A percentile compares a stretch with the other conserved stretches of the same genome.
Evolutionary conservation across 2,797 vertebrate species (phyloP).

Genomic region (Apogon hyalosoma): DNA sequence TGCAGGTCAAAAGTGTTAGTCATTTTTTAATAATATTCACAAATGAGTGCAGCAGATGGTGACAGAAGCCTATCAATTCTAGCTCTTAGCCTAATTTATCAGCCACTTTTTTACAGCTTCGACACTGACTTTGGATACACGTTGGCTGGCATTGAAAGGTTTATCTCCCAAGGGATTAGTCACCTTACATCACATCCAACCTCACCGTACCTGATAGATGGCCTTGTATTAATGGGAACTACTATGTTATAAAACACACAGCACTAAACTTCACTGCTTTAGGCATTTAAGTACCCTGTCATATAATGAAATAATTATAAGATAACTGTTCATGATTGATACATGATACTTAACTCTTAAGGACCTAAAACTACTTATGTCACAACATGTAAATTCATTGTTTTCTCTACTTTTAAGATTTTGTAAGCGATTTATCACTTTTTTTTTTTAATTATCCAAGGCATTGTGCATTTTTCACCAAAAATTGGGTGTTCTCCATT

Average conservation of each 20-base stretch:
- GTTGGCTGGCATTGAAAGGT: constrained; percentile 40
- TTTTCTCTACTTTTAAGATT: no score
- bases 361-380: no score
- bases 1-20: not conserved
- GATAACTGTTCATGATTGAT: no score
- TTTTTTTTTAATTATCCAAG: no score
- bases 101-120: not conserved
- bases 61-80: constrained; percentile 4
- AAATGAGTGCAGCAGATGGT: constrained; percentile 7
- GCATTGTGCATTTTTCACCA: no score
- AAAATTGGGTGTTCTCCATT: no score
- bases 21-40: constrained; percentile 9
- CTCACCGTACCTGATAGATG: constrained; percentile 1
- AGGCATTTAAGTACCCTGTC: no score
- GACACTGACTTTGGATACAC: constrained; percentile 5
- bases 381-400: no score
- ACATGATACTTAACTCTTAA: no score
- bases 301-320: no score
- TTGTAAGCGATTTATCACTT: no score
- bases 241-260: not conserved
- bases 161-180: not conserved
- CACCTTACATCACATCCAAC: constrained; percentile 3
- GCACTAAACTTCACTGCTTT: no score
- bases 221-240: constrained; percentile 11
- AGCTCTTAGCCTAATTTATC: not conserved